Evolutionary conservation across 2,113 vertebrate species (phyloP).

Genomic region (Trogon melanurus): DNA sequence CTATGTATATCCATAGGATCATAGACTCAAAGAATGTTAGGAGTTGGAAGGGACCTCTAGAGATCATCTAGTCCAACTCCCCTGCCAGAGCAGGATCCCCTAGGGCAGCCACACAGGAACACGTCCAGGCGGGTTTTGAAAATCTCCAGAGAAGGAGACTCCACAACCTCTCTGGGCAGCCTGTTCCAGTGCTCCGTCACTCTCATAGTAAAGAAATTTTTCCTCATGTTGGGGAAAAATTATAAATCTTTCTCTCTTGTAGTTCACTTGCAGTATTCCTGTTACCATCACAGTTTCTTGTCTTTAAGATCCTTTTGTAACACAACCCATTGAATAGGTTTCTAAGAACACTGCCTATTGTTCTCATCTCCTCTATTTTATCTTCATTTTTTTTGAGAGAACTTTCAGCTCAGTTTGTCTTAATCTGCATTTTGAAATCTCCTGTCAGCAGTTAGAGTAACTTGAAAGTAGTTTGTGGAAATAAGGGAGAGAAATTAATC

Average conservation of each 20-base stretch:
- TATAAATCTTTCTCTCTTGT: neutral
- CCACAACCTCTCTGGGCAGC: too few species aligned
- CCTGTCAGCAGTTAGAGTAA: neutral
- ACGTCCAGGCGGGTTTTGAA: too few species aligned
- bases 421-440: neutral
- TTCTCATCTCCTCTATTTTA: neutral
- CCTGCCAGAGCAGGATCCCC: too few species aligned
- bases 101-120: too few species aligned
- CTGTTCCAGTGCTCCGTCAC: too few species aligned
- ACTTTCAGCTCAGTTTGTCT: neutral
- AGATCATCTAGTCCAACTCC: too few species aligned
- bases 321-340: neutral
- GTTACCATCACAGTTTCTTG: neutral
- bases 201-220: too few species aligned
- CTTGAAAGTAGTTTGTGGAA: neutral
- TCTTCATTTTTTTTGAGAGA: neutral
- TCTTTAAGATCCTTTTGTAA: neutral
- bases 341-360: neutral
- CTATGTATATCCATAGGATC: neutral
- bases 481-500: neutral
- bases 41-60: too few species aligned
- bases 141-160: too few species aligned
- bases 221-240: too few species aligned
- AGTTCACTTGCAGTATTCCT: neutral
- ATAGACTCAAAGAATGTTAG: too few species aligned